These are phyloP conservation scores for Periplaneta americana DNA, from an alignment of 1,140 invertebrate species.

Conservation along the genomic window DNA sequence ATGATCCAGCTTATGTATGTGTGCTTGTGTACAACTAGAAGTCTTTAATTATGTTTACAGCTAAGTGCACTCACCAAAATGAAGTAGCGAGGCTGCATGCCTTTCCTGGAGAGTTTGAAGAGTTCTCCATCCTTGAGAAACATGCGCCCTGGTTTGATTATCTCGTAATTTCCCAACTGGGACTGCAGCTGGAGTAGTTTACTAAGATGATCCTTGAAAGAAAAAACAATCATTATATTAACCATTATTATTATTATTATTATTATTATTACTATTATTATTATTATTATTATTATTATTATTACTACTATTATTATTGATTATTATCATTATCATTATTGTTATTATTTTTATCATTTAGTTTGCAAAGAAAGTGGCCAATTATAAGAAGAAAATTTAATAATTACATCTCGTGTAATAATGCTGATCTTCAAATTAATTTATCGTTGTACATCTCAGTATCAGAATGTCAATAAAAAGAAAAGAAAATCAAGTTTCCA, in stretches of 20 bases:
- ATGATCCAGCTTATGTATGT: no score
- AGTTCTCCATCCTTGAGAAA: constrained; percentile 65
- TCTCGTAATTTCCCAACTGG: constrained; percentile 51
- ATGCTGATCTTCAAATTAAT: no score
- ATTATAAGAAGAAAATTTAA: no score
- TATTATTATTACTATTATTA: not conserved
- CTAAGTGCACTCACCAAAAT: constrained; percentile 55
- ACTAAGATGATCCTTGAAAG: constrained; percentile 46
- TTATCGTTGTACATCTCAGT: no score
- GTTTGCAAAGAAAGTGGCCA: no score
- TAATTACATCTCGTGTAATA: no score
- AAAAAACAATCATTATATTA: not conserved
- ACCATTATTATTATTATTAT: not conserved
- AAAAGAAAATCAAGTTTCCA: no score
- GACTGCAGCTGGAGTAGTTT: constrained; percentile 52
- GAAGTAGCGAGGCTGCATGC: constrained; percentile 61
- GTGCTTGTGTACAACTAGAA: no score
- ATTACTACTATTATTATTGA: not conserved
- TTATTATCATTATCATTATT: no score
- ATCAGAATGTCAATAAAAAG: no score
- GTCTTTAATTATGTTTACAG: no score
- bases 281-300: not conserved
- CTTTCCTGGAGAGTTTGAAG: constrained; percentile 60
- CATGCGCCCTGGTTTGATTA: constrained; percentile 61
- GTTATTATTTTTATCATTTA: no score